Evolutionary conservation across 2,797 vertebrate species (phyloP).

Genomic region (Scolopax rusticola): DNA sequence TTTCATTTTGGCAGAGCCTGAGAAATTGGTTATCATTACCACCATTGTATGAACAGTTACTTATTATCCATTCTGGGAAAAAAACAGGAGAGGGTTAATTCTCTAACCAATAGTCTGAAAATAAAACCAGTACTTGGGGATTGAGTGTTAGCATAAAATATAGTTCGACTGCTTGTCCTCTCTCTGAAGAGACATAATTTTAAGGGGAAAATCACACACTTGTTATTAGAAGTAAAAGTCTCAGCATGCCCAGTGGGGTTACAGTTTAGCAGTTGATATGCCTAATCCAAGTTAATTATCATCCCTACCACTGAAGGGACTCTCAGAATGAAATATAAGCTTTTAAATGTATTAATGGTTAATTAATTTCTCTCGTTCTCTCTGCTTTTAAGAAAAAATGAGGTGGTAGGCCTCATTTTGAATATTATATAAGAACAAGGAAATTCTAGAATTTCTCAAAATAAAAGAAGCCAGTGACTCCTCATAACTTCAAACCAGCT

Average conservation of each 20-base stretch:
- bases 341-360: neutral
- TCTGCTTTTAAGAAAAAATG: neutral
- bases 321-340: neutral
- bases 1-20: constrained; percentile 52
- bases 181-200: neutral
- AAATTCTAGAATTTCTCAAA: neutral
- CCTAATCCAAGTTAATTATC: neutral
- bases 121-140: neutral
- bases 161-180: neutral
- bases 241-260: neutral
- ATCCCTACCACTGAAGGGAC: neutral
- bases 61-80: neutral
- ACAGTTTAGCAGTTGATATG: neutral
- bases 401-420: neutral
- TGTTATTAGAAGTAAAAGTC: neutral
- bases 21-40: constrained; percentile 36
- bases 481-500: neutral
- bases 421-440: neutral
- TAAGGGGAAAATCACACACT: neutral
- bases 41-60: constrained; percentile 7
- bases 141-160: constrained; percentile 1
- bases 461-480: neutral
- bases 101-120: neutral
- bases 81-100: constrained; percentile 9
- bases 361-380: neutral